These are phyloP conservation scores for Carlito syrichta DNA, from an alignment of 2,113 vertebrate species.

Conservation along the genomic window DNA sequence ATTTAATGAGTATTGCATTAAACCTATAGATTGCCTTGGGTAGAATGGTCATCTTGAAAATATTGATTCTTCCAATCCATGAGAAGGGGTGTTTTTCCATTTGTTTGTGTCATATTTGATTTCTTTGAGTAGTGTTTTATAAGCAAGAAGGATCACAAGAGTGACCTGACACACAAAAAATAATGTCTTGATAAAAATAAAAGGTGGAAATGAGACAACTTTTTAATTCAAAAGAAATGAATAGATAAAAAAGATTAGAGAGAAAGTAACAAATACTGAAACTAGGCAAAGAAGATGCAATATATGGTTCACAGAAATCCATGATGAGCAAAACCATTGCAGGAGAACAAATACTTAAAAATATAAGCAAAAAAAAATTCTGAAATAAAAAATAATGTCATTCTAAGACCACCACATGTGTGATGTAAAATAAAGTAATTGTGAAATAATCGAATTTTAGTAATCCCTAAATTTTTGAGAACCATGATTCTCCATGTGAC, in stretches of 20 bases:
- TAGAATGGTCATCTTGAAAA: no score
- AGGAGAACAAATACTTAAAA: background rate
- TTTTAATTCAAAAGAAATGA: constrained; percentile 2
- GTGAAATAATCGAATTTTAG: background rate
- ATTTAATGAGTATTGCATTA: no score
- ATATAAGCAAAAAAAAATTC: background rate
- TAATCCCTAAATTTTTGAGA: background rate
- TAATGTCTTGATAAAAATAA: background rate
- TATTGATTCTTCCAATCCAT: no score
- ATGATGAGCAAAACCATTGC: background rate
- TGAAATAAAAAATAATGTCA: background rate
- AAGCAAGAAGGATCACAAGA: background rate
- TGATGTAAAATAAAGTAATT: background rate
- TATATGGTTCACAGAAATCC: background rate
- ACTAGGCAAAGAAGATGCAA: background rate
- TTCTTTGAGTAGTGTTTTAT: no score
- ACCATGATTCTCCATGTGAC: background rate
- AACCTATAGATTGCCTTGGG: no score
- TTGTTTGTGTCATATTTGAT: no score
- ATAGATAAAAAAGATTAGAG: background rate
- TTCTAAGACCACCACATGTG: background rate
- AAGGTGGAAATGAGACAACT: background rate
- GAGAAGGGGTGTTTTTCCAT: no score
- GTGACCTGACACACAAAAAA: background rate
- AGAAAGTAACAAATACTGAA: background rate